Base-by-base conservation (phyloP, 2,888 invertebrate species). In the Polymixis lichenea region DNA sequence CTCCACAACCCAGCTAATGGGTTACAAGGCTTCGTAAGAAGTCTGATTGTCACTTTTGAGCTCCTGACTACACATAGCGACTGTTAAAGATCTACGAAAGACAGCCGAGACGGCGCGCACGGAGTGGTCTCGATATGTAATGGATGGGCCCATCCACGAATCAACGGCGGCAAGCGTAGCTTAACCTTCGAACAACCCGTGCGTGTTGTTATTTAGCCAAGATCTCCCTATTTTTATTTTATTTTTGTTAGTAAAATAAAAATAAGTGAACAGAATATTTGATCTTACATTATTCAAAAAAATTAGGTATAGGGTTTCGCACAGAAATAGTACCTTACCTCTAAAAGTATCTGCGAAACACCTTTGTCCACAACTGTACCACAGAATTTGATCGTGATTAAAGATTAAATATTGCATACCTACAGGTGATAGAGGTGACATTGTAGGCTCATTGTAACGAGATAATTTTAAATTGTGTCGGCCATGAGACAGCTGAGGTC, bases 301-400 rank as follows among this genome's bases (percentile, higher is more conserved):
- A 60, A 60, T 60, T 19, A 11, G 11, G n/a, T n/a, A 22, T 22
- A 25, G 1, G 6, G 2, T 43, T 43, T 17, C 17, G 11, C 2
- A 17, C 11, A 64, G 43, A 64, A 64, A 64, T 17, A 25, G 1
- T 17, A 11, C n/a, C n/a, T n/a, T 15, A 62, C 6, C 38, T n/a
- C n/a, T 22, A 13, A 70, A 22, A 17, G 17, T 46, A 46, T 60
- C 1, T 7, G 19, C 32, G 3, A 51, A 61, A 22, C 28, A 72
- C 28, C 64, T 56, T 62, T 43, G 6, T 2, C 0, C 4, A 13
- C 25, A n/a, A 49, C n/a, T 60, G 62, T 82, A 60, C 62, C 9
- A 46, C 15, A 70, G 49, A 80, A 60, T 85, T 81, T 58, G 62
- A 81, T 68, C 70, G 62, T 75, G 70, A 67, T 84, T 38, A 69